Evolutionary conservation across 2,797 vertebrate genomes (phyloP).

Genomic region (Onychomys arenicola): DNA sequence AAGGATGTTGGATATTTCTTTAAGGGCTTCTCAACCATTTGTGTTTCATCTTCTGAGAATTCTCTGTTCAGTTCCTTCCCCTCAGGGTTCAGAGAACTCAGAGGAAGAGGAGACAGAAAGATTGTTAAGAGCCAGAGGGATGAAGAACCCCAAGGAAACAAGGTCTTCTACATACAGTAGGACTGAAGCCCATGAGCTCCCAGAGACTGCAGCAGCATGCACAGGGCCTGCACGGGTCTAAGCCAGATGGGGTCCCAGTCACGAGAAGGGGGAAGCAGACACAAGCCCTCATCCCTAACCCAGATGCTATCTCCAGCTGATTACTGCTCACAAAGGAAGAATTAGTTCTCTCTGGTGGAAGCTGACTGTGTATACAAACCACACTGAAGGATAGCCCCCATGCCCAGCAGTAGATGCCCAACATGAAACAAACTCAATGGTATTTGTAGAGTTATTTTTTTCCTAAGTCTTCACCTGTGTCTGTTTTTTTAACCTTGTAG

Average conservation of each 20-base stretch:
- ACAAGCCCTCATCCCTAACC: not conserved
- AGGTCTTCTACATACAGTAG: not conserved
- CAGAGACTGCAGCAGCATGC: not conserved
- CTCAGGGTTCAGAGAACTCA: no score
- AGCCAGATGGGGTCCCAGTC: not conserved
- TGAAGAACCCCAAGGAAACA: not conserved
- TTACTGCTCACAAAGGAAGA: not conserved
- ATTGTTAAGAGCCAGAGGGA: not conserved
- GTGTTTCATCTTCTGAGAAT: not conserved
- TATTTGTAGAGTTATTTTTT: not conserved
- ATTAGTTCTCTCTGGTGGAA: not conserved
- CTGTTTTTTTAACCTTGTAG: not conserved
- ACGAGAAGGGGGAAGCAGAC: not conserved
- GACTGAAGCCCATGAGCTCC: not conserved
- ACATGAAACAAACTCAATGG: no score
- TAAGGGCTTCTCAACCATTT: not conserved
- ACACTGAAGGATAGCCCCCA: not conserved
- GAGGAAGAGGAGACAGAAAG: not conserved
- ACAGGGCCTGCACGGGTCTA: not conserved
- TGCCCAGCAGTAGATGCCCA: not conserved
- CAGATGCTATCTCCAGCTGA: not conserved
- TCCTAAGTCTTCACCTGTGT: not conserved
- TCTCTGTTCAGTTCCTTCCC: not conserved
- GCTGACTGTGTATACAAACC: not conserved
- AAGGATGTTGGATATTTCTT: not conserved